Percentiles rank a stretch among this genome's conserved stretches.
Evolutionary conservation across 2,888 invertebrate species (phyloP).

Genomic region (Gortyna flavago): DNA sequence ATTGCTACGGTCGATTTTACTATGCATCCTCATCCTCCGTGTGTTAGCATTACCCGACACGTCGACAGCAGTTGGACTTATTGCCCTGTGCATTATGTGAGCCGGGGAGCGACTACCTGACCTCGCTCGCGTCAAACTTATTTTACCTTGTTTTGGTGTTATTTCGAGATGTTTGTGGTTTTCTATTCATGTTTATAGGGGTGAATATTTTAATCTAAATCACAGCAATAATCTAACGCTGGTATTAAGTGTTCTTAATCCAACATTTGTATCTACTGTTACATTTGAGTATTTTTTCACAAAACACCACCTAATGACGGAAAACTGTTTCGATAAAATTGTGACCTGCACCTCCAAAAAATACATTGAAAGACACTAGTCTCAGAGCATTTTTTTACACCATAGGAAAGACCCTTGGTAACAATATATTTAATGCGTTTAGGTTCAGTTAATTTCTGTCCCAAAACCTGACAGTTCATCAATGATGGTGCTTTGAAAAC

Average conservation of each 20-base stretch:
- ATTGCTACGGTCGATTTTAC: no score
- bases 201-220: no score
- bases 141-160: conserved; percentile 14
- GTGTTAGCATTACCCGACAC: conserved; percentile 20
- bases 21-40: neutral
- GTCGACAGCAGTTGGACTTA: conserved; percentile 51
- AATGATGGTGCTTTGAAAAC: neutral
- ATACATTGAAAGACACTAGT: no score
- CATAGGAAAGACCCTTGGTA: neutral
- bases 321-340: neutral
- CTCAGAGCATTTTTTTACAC: no score
- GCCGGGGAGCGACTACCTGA: conserved; percentile 26
- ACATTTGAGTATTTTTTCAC: no score
- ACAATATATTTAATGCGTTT: neutral
- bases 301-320: neutral
- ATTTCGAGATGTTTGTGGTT: conserved; percentile 2
- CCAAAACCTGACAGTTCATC: neutral
- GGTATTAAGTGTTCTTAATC: neutral
- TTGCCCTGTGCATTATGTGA: conserved; percentile 55
- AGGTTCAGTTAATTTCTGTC: neutral
- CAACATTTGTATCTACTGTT: no score
- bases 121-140: conserved; percentile 37
- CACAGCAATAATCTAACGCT: neutral
- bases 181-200: neutral
- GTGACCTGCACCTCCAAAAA: no score